These are phyloP conservation scores for Hydrozoanthus tunicans DNA, from an alignment of 64 coral and sea anemone genomes.

Conservation along the genomic window DNA sequence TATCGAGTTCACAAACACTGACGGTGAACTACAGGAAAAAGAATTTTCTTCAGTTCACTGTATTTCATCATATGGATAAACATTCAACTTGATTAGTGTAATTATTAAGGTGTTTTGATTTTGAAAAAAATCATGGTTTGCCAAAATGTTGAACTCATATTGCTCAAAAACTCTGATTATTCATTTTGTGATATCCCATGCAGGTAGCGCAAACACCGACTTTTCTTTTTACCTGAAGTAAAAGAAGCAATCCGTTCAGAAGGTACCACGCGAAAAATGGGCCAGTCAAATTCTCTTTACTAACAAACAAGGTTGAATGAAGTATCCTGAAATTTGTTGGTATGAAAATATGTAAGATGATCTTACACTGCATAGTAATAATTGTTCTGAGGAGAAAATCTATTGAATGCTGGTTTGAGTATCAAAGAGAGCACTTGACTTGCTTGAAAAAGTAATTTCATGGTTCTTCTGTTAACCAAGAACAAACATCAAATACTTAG, in stretches of 20 bases:
- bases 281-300: conserved; percentile 47
- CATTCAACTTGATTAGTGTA: too few species aligned
- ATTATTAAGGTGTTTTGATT: too few species aligned
- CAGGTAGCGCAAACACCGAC: conserved; percentile 52
- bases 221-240: conserved; percentile 51
- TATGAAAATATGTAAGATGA: conserved; percentile 28
- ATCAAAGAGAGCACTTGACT: too few species aligned
- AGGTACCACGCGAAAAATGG: conserved; percentile 46
- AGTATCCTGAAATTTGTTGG: conserved; percentile 59
- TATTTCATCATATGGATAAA: too few species aligned
- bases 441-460: too few species aligned
- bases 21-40: too few species aligned
- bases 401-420: conserved; percentile 13
- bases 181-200: conserved; percentile 32
- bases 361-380: not conserved
- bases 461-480: too few species aligned
- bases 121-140: not conserved
- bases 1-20: too few species aligned
- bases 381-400: conserved; percentile 9
- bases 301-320: conserved; percentile 49
- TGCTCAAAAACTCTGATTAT: not conserved
- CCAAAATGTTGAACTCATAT: not conserved
- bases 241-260: conserved; percentile 60
- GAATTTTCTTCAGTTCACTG: too few species aligned
- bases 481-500: too few species aligned